phyloP scores from a whole-genome alignment of 2,888 invertebrate genomes.

The Chrysolina haemoptera region DNA sequence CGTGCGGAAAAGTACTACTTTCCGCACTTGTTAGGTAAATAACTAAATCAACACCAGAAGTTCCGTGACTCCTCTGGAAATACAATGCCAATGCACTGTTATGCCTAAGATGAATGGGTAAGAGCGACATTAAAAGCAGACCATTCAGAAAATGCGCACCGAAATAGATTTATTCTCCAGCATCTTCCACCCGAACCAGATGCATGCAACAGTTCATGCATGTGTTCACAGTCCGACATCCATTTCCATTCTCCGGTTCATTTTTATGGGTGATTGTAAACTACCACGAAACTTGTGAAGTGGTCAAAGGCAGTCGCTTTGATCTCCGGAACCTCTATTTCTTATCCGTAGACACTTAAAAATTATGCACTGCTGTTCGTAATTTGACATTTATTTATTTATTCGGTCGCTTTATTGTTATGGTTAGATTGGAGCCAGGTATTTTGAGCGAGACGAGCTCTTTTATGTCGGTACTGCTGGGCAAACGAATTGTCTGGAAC shows the following conservation, averaged over 20 bases:
- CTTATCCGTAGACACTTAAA: slow-evolving; percentile 40
- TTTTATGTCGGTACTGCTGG: not conserved
- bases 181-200: slow-evolving; percentile 52
- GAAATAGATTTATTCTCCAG: slow-evolving; percentile 56
- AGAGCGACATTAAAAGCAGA: slow-evolving; percentile 47
- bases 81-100: slow-evolving; percentile 39
- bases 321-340: slow-evolving; percentile 32
- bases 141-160: slow-evolving; percentile 49
- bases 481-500: not conserved
- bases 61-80: slow-evolving; percentile 27
- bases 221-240: slow-evolving; percentile 49
- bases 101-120: slow-evolving; percentile 38
- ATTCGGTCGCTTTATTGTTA: slow-evolving; percentile 44
- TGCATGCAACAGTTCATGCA: slow-evolving; percentile 56
- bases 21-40: not conserved
- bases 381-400: slow-evolving; percentile 49
- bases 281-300: slow-evolving; percentile 54
- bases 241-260: slow-evolving; percentile 43
- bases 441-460: slow-evolving; percentile 26
- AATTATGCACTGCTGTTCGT: slow-evolving; percentile 45
- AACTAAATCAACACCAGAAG: not conserved
- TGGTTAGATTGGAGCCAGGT: slow-evolving; percentile 40
- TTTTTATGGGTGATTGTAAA: slow-evolving; percentile 55
- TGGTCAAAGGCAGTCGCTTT: slow-evolving; percentile 50
- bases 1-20: too few species aligned